These are phyloP conservation scores for Synanthedon vespiformis DNA, from an alignment of 2,888 invertebrate species.

Conservation along the genomic window DNA sequence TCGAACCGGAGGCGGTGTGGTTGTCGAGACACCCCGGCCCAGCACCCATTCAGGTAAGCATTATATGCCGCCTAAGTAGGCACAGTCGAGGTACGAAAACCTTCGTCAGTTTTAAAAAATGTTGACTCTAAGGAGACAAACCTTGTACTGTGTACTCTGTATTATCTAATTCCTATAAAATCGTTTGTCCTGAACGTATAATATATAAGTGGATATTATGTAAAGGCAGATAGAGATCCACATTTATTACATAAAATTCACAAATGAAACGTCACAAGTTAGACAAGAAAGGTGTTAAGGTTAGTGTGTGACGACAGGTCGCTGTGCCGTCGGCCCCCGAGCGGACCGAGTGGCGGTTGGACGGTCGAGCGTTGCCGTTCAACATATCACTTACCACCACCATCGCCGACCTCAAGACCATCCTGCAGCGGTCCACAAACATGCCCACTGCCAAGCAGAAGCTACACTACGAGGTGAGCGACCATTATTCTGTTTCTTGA, in stretches of 20 bases:
- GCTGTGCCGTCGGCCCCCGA: conserved; percentile 86
- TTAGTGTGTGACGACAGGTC: conserved; percentile 53
- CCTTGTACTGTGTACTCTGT: no score
- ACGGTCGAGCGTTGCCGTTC: conserved; percentile 87
- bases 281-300: background rate
- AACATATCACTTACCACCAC: conserved; percentile 81
- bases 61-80: no score
- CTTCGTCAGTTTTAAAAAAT: no score
- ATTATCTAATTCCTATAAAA: no score
- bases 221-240: no score
- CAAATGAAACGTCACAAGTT: no score
- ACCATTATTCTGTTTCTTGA: background rate
- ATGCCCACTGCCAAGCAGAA: conserved; percentile 99
- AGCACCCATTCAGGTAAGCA: conserved; percentile 62
- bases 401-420: conserved; percentile 88
- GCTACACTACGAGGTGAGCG: conserved; percentile 87
- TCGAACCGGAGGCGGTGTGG: conserved; percentile 84
- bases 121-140: no score
- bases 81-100: no score
- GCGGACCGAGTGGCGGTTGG: conserved; percentile 94
- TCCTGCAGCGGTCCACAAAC: conserved; percentile 86
- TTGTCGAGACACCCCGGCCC: conserved; percentile 38
- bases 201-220: no score
- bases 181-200: no score
- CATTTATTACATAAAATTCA: no score